Conservation (phyloP, 2,797 vertebrate genomes). For the Molossus alvarezi region DNA sequence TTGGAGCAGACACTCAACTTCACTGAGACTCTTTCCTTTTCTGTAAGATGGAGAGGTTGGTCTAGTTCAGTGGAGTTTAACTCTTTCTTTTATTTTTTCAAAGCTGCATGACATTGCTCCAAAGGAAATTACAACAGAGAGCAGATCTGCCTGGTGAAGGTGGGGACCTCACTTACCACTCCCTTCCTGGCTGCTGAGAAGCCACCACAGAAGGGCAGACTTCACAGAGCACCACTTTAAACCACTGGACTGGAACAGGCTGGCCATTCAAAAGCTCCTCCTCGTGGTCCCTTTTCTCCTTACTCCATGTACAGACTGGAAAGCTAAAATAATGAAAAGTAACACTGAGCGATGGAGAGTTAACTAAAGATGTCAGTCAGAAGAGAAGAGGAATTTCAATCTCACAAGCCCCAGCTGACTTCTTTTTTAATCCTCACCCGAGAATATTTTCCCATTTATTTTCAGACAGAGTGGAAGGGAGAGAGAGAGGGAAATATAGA, state of each 20-base stretch:
- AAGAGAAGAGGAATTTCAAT: background rate
- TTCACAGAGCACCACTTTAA: background rate
- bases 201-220: background rate
- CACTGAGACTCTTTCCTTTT: slow-evolving; percentile 42
- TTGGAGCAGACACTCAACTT: background rate
- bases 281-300: background rate
- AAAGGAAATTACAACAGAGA: slow-evolving; percentile 42
- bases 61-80: background rate
- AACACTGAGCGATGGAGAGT: background rate
- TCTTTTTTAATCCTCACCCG: background rate
- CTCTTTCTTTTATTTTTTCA: slow-evolving; percentile 26
- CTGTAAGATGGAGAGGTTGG: background rate
- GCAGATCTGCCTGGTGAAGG: background rate
- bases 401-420: background rate
- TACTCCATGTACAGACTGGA: background rate
- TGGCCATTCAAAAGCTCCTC: background rate
- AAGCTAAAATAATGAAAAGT: slow-evolving; percentile 34
- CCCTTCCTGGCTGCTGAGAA: background rate
- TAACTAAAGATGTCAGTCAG: background rate
- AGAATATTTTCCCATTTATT: too few relatives aligned
- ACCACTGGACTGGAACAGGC: background rate
- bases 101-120: slow-evolving; percentile 27
- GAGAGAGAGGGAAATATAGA: too few relatives aligned
- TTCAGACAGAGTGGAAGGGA: too few relatives aligned
- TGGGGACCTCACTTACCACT: background rate